These are phyloP conservation scores for Nothocercus julius DNA, from an alignment of 2,113 vertebrate genomes.

Conservation along the genomic window DNA sequence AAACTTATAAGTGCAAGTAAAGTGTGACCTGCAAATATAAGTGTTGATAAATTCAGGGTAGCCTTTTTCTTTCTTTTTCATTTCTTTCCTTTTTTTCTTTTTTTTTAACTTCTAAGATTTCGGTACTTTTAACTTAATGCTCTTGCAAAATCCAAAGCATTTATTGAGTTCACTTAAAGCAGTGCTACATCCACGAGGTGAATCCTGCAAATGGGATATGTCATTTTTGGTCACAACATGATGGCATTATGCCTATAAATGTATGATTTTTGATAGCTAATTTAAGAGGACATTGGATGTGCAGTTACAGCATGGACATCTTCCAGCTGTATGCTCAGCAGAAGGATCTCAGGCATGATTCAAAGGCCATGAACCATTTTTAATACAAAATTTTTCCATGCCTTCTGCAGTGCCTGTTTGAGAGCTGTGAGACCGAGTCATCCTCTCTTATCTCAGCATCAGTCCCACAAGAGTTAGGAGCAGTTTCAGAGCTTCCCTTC, in stretches of 20 bases:
- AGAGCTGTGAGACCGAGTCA: not conserved
- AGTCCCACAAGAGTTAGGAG: not conserved
- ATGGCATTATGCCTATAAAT: not conserved
- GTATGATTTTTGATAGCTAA: not conserved
- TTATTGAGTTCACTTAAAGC: not conserved
- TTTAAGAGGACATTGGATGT: not conserved
- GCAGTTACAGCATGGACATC: conserved; percentile 24
- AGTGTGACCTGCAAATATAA: conserved; percentile 71
- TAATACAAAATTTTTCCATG: not conserved
- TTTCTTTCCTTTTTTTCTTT: too few relatives aligned
- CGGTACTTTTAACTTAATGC: not conserved
- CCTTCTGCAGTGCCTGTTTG: not conserved
- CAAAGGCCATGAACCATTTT: not conserved
- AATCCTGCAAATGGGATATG: not conserved
- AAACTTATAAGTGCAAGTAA: conserved; percentile 68
- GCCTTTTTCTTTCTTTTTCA: not conserved
- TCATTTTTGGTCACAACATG: not conserved
- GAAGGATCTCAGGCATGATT: not conserved
- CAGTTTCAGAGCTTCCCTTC: not conserved
- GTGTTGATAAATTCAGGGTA: conserved; percentile 42
- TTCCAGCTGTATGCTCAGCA: not conserved
- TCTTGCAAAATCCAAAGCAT: not conserved
- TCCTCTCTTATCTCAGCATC: not conserved
- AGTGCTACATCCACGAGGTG: not conserved
- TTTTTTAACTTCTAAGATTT: not conserved